phyloP scores from a whole-genome alignment of 1,140 invertebrate species.

The Agraylea sexmaculata region DNA sequence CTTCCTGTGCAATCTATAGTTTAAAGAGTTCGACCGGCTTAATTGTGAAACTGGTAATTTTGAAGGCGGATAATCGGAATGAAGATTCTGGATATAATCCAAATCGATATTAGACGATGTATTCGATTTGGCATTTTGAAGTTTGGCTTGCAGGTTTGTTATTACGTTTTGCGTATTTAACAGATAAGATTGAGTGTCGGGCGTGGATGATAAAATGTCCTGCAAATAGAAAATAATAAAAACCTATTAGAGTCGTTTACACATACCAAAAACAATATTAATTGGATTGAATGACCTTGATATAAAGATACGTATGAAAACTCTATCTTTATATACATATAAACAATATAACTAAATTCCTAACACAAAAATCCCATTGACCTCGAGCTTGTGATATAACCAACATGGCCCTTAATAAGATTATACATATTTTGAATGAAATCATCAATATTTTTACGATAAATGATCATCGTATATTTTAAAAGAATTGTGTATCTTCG shows the following conservation, averaged over 20 bases:
- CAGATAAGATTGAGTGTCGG: conserved; percentile 52
- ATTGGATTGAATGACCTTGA: too few relatives aligned
- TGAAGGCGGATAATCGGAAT: conserved; percentile 22
- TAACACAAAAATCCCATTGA: too few relatives aligned
- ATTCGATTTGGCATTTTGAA: conserved; percentile 30
- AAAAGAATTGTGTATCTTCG: too few relatives aligned
- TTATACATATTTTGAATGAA: too few relatives aligned
- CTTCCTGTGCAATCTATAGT: conserved; percentile 31
- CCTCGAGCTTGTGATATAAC: too few relatives aligned
- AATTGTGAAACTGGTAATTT: conserved; percentile 35
- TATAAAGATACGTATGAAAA: too few relatives aligned
- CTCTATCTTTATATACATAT: too few relatives aligned
- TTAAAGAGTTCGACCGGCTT: conserved; percentile 36
- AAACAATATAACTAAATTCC: too few relatives aligned
- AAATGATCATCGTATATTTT: too few relatives aligned
- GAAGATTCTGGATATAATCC: conserved; percentile 6
- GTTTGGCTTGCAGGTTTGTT: conserved; percentile 46
- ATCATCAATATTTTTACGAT: too few relatives aligned
- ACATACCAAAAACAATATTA: too few relatives aligned
- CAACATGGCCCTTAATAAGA: too few relatives aligned
- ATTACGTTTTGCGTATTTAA: conserved; percentile 56
- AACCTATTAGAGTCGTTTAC: background rate
- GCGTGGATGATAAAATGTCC: conserved; percentile 35
- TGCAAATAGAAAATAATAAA: conserved; percentile 28
- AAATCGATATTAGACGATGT: conserved; percentile 26